phyloP scores from a whole-genome alignment of 2,888 invertebrate species.

The Ditylenchus weischeri region DNA sequence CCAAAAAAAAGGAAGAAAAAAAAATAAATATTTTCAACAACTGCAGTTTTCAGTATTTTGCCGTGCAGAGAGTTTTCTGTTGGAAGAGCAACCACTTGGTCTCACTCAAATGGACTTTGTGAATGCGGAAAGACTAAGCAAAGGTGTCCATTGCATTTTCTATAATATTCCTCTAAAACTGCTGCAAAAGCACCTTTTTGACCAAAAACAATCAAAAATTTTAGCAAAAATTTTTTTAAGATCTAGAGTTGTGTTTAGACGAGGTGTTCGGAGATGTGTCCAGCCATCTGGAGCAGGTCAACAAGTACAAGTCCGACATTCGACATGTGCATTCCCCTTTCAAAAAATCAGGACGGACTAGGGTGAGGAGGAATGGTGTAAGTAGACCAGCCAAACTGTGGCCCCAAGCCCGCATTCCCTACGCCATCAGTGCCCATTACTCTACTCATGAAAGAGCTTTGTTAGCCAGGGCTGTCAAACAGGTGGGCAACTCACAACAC shows the following conservation, averaged over 20 bases:
- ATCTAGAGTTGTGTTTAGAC: slow-evolving; percentile 33
- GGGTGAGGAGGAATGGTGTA: slow-evolving; percentile 49
- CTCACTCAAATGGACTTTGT: slow-evolving; percentile 43
- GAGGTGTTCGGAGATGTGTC: slow-evolving; percentile 45
- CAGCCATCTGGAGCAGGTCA: slow-evolving; percentile 50
- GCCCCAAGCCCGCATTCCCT: slow-evolving; percentile 58
- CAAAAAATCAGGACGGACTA: slow-evolving; percentile 27
- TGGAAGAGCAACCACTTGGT: slow-evolving; percentile 3
- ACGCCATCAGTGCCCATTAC: slow-evolving; percentile 57
- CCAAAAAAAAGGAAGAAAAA: no score
- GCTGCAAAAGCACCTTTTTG: slow-evolving; percentile 8
- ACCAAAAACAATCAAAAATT: slow-evolving; percentile 13
- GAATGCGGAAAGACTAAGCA: slow-evolving; percentile 42
- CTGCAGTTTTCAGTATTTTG: no score
- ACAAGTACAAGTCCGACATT: slow-evolving; percentile 51
- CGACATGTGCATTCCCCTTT: slow-evolving; percentile 31
- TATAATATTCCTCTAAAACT: not conserved
- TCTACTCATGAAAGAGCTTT: slow-evolving; percentile 56
- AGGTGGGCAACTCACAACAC: slow-evolving; percentile 33
- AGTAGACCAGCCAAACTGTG: slow-evolving; percentile 56
- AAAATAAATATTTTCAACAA: no score
- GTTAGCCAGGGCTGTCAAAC: slow-evolving; percentile 57
- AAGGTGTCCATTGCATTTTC: slow-evolving; percentile 26
- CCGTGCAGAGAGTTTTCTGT: no score
- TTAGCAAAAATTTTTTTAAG: not conserved